Percentiles rank a stretch among this genome's conserved stretches.
phyloP scores from a whole-genome alignment of 2,888 invertebrate species.

The Heteromyza rotundicornis region DNA sequence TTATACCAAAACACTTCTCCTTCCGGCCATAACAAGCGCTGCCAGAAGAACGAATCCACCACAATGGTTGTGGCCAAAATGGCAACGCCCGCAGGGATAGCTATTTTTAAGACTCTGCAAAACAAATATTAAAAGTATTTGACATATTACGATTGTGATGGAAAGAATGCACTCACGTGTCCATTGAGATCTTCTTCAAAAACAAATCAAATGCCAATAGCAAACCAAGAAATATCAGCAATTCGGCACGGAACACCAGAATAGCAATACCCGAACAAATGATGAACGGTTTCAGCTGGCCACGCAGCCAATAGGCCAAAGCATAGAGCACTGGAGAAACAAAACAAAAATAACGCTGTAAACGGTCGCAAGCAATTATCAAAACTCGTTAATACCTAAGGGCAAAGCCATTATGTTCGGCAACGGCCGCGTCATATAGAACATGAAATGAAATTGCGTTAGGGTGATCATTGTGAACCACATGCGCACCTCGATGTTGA shows the following conservation, averaged over 20 bases:
- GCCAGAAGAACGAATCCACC: slow-evolving; percentile 95
- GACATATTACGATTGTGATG: too few relatives aligned
- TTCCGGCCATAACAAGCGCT: slow-evolving; percentile 91
- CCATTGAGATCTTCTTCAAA: slow-evolving; percentile 71
- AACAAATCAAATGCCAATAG: slow-evolving; percentile 82
- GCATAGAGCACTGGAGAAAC: slow-evolving; percentile 80
- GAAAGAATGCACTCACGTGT: slow-evolving; percentile 66
- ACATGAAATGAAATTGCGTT: slow-evolving; percentile 98
- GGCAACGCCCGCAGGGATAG: slow-evolving; percentile 73
- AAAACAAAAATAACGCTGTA: too few relatives aligned
- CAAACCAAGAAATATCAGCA: slow-evolving; percentile 84
- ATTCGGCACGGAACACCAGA: slow-evolving; percentile 88
- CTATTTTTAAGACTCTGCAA: slow-evolving; percentile 73
- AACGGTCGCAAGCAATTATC: too few relatives aligned
- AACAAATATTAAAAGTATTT: slow-evolving; percentile 12
- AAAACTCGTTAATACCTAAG: slow-evolving; percentile 87
- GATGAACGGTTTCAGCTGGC: slow-evolving; percentile 77
- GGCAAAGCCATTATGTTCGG: slow-evolving; percentile 95
- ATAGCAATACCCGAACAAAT: slow-evolving; percentile 86
- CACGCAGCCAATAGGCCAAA: slow-evolving; percentile 82
- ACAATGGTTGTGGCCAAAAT: slow-evolving; percentile 75
- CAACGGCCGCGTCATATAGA: slow-evolving; percentile 91
- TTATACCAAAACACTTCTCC: slow-evolving; percentile 98
- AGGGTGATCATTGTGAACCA: slow-evolving; percentile 86
- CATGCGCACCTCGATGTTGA: slow-evolving; percentile 77